Evolutionary conservation across 2,113 vertebrate species (phyloP).

Genomic region (Siniperca knerii): DNA sequence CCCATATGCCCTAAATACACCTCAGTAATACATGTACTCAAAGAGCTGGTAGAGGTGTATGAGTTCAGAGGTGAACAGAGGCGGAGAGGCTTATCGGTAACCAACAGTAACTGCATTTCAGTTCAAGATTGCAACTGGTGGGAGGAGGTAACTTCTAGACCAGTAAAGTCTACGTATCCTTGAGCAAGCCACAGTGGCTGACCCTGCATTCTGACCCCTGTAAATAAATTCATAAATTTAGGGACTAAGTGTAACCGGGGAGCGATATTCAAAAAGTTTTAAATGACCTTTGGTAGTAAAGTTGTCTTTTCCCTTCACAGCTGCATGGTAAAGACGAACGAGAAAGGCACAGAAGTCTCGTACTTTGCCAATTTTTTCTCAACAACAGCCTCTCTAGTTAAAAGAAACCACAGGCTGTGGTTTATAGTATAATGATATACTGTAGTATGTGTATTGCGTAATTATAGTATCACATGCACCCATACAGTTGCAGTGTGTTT

Average conservation of each 20-base stretch:
- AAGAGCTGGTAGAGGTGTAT: background rate
- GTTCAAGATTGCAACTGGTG: background rate
- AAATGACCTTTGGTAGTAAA: background rate
- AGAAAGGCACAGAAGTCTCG: background rate
- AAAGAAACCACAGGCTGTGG: slow-evolving; percentile 53
- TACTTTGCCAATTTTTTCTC: slow-evolving; percentile 19
- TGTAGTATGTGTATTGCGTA: slow-evolving; percentile 55
- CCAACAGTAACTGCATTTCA: background rate
- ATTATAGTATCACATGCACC: slow-evolving; percentile 68
- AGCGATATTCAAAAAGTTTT: background rate
- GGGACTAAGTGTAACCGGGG: background rate
- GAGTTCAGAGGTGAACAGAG: background rate
- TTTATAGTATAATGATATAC: slow-evolving; percentile 59
- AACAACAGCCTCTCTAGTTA: slow-evolving; percentile 35
- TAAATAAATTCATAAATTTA: background rate
- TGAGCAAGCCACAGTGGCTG: background rate
- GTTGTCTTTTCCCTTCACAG: slow-evolving; percentile 7
- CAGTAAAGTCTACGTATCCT: background rate
- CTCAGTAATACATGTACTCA: too few species aligned
- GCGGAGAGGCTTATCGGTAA: background rate
- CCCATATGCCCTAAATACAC: background rate
- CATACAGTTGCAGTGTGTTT: slow-evolving; percentile 48
- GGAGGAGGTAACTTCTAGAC: background rate
- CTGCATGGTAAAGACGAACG: background rate
- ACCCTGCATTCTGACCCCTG: background rate